A percentile compares a stretch with the other conserved stretches of the same genome.
phyloP scores from a whole-genome alignment of 2,797 vertebrate genomes.

The Margarornis squamiger region DNA sequence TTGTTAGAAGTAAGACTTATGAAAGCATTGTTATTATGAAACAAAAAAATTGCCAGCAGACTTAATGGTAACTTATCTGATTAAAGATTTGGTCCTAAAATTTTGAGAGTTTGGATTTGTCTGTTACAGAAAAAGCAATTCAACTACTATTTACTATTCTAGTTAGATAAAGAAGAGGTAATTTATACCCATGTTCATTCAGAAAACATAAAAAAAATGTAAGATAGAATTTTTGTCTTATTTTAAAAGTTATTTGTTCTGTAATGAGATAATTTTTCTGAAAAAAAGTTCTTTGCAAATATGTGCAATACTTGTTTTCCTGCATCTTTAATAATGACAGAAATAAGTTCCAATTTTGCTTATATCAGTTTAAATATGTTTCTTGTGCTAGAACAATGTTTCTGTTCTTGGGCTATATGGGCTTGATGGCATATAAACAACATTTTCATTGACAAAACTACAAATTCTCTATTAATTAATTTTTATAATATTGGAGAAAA shows the following conservation, averaged over 20 bases:
- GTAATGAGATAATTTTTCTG: not conserved
- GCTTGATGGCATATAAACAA: not conserved
- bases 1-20: not conserved
- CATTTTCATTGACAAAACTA: not conserved
- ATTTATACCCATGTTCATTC: not conserved
- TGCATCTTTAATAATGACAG: not conserved
- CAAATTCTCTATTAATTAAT: not conserved
- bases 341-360: not conserved
- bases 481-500: not conserved
- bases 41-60: not conserved
- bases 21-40: not conserved
- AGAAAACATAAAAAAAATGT: conserved; percentile 10
- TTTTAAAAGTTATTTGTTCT: conserved; percentile 10
- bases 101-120: not conserved
- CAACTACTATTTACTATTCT: not conserved
- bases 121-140: not conserved
- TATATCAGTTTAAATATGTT: not conserved
- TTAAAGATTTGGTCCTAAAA: not conserved
- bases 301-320: conserved; percentile 37
- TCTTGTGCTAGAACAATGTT: not conserved
- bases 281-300: not conserved
- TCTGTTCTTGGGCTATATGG: not conserved
- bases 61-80: not conserved
- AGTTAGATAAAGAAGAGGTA: not conserved
- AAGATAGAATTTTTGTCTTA: not conserved